These are phyloP conservation scores for Drosophila pruinosa DNA, from an alignment of 1,140 invertebrate genomes.

Conservation along the genomic window DNA sequence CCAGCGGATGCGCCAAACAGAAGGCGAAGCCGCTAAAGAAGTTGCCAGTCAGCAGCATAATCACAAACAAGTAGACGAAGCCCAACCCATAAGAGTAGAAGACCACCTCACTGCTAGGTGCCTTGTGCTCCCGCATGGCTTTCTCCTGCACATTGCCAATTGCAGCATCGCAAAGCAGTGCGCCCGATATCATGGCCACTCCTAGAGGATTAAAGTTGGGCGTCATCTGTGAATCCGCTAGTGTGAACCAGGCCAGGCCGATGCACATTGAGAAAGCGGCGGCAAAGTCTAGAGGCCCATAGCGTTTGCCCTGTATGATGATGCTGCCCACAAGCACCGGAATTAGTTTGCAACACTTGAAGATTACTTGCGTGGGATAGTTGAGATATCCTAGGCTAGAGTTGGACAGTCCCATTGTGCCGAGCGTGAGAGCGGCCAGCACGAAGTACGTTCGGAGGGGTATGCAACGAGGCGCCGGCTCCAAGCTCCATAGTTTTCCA, in stretches of 20 bases:
- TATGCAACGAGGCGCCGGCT: conserved; percentile 89
- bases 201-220: conserved; percentile 94
- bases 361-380: conserved; percentile 97
- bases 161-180: conserved; percentile 94
- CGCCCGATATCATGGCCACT: conserved; percentile 93
- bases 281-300: conserved; percentile 91
- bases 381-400: conserved; percentile 97
- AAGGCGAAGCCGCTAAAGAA: conserved; percentile 90
- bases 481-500: conserved; percentile 41
- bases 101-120: conserved; percentile 95
- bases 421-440: conserved; percentile 93
- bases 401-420: conserved; percentile 98
- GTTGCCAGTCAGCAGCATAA: conserved; percentile 89
- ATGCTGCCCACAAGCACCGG: conserved; percentile 96
- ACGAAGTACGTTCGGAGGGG: conserved; percentile 91
- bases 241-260: conserved; percentile 95
- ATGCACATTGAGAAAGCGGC: conserved; percentile 94
- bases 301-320: conserved; percentile 95
- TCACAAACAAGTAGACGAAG: conserved; percentile 92
- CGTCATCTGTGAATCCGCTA: conserved; percentile 94
- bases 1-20: conserved; percentile 89
- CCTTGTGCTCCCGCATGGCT: conserved; percentile 92
- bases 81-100: conserved; percentile 96
- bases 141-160: conserved; percentile 99
- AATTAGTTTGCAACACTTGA: conserved; percentile 98